Evolutionary conservation across 2,888 invertebrate genomes (phyloP).

Genomic region (Noctua pronuba): DNA sequence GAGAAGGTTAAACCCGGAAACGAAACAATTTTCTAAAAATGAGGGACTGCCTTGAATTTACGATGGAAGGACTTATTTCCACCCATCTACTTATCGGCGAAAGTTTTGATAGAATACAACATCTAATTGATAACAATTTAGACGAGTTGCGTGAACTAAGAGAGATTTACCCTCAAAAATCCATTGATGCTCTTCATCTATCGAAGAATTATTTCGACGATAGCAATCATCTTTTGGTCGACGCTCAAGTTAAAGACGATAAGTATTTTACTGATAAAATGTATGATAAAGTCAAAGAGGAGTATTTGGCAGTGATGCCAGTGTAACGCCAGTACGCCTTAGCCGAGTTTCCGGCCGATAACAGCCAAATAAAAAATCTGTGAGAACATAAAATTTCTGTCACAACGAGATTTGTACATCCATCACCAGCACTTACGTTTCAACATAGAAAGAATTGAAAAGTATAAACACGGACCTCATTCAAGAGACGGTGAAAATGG

Average conservation of each 20-base stretch:
- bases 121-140: background rate
- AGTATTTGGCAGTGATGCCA: slow-evolving; percentile 8
- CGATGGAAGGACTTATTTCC: slow-evolving; percentile 28
- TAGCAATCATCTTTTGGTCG: slow-evolving; percentile 17
- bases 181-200: background rate
- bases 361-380: no score
- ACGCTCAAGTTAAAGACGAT: slow-evolving; percentile 21
- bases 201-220: slow-evolving; percentile 40
- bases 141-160: background rate
- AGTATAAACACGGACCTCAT: slow-evolving; percentile 17
- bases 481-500: slow-evolving; percentile 13
- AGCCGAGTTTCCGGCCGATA: background rate
- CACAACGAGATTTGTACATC: slow-evolving; percentile 3
- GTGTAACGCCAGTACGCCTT: background rate
- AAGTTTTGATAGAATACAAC: slow-evolving; percentile 25
- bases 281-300: slow-evolving; percentile 14
- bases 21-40: slow-evolving; percentile 8
- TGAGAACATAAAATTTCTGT: background rate
- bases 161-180: slow-evolving; percentile 11
- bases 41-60: slow-evolving; percentile 35
- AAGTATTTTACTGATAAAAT: slow-evolving; percentile 25
- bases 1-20: background rate
- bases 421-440: slow-evolving; percentile 21
- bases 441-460: background rate
- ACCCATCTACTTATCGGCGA: slow-evolving; percentile 31